A percentile compares a stretch with the other conserved stretches of the same genome.
Evolutionary conservation across 92 coral and sea anemone genomes (phyloP).

Genomic region (Porites divaricata): DNA sequence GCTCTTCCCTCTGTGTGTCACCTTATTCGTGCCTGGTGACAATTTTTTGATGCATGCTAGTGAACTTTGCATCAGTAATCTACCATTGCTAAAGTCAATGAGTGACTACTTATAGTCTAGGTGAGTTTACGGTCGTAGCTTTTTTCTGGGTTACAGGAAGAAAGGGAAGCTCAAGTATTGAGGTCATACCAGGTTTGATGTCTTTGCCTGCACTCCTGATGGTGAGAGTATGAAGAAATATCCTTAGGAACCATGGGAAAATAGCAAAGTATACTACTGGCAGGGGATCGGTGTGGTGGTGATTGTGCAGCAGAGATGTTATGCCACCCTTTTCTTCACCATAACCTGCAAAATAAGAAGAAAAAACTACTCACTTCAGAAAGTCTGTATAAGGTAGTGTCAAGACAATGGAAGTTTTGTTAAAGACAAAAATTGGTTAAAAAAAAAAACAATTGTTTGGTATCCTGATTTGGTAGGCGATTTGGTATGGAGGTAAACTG

Average conservation of each 20-base stretch:
- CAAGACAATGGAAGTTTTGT: no score
- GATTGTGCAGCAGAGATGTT: constrained; percentile 77
- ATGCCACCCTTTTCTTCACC: constrained; percentile 95
- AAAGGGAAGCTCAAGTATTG: background rate
- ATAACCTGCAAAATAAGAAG: constrained; percentile 63
- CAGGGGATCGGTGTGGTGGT: constrained; percentile 82
- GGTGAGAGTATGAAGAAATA: constrained; percentile 89
- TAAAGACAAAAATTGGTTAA: no score
- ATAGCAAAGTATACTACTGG: constrained; percentile 91
- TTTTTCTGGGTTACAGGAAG: background rate
- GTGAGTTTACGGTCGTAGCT: no score
- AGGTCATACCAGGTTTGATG: constrained; percentile 79
- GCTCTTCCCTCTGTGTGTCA: no score
- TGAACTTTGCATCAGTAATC: no score
- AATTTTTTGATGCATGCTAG: no score
- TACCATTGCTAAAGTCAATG: no score
- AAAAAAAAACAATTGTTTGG: no score
- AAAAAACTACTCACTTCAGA: background rate
- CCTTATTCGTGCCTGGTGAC: no score
- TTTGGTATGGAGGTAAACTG: no score
- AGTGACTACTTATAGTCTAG: no score
- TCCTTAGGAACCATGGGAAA: constrained; percentile 94
- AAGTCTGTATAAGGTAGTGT: background rate
- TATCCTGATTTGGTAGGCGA: no score
- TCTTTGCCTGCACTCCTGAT: constrained; percentile 74